Percentiles rank a stretch among this genome's conserved stretches.
phyloP scores from a whole-genome alignment of 37 sponge, comb jelly and placozoan genomes.

The Geodia barretti region DNA sequence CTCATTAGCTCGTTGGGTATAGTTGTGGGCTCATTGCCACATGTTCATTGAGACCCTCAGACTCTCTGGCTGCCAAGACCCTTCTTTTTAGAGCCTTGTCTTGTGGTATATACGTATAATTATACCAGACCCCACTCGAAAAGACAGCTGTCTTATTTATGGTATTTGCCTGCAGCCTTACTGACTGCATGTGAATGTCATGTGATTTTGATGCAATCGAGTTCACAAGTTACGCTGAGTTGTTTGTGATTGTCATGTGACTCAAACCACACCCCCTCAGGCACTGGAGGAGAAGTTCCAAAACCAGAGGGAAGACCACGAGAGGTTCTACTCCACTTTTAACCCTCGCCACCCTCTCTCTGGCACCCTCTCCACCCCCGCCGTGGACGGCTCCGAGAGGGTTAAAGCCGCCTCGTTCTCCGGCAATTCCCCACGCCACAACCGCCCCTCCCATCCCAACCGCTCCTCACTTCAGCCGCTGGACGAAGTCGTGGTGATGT shows the following conservation, averaged over 20 bases:
- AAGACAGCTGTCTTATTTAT: not conserved
- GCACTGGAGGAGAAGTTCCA: conserved; percentile 66
- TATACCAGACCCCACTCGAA: not conserved
- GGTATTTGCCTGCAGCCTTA: no score
- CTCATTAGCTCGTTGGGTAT: no score
- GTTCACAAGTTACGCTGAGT: no score
- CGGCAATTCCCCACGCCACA: not conserved
- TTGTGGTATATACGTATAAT: no score
- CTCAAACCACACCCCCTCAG: conserved; percentile 6
- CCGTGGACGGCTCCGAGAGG: not conserved
- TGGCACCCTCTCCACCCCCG: not conserved
- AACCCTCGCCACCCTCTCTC: not conserved
- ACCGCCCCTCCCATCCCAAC: not conserved
- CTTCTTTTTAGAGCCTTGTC: no score
- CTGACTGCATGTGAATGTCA: no score
- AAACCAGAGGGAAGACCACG: conserved; percentile 25
- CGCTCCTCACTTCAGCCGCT: not conserved
- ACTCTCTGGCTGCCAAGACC: no score
- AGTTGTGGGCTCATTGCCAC: no score
- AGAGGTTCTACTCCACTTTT: conserved; percentile 23
- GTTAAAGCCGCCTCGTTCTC: not conserved
- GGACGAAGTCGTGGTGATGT: not conserved
- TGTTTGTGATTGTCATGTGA: not conserved
- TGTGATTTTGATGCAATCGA: no score
- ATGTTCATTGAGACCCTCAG: no score